Percentiles rank a stretch among this genome's conserved stretches.
Evolutionary conservation across 2,888 invertebrate species (phyloP).

Genomic region (Macropis europaea): DNA sequence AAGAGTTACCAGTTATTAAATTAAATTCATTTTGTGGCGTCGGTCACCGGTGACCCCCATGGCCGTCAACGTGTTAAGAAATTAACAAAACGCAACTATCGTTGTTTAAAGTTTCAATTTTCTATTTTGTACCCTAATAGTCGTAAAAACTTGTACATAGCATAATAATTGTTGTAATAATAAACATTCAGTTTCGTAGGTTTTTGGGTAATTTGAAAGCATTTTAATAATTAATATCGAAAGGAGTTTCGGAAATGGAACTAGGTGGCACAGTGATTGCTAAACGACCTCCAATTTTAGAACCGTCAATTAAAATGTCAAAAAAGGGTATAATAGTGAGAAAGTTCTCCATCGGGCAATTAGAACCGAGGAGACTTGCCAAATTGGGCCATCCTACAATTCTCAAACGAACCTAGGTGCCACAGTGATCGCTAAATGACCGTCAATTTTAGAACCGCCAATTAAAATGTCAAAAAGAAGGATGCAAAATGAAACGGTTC

Average conservation of each 20-base stretch:
- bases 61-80: too few species aligned
- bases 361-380: slow-evolving; percentile 1
- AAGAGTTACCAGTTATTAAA: too few species aligned
- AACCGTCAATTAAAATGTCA: slow-evolving; percentile 17
- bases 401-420: slow-evolving; percentile 3
- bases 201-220: too few species aligned
- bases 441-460: slow-evolving; percentile 22
- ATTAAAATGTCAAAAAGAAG: slow-evolving; percentile 4
- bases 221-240: too few species aligned
- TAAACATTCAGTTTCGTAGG: too few species aligned
- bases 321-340: background rate
- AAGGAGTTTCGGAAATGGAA: background rate
- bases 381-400: background rate
- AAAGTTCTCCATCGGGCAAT: background rate
- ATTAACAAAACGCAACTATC: too few species aligned
- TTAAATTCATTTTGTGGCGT: too few species aligned
- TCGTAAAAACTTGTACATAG: too few species aligned
- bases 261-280: slow-evolving; percentile 9
- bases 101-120: too few species aligned
- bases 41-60: too few species aligned
- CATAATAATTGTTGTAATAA: too few species aligned
- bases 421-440: slow-evolving; percentile 25
- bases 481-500: background rate
- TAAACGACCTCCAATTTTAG: slow-evolving; percentile 30
- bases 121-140: too few species aligned